Evolutionary conservation across 2,888 invertebrate genomes (phyloP), one percentile per base, ranked within the genome.

Genomic region (Tanaodytes sp.): DNA sequence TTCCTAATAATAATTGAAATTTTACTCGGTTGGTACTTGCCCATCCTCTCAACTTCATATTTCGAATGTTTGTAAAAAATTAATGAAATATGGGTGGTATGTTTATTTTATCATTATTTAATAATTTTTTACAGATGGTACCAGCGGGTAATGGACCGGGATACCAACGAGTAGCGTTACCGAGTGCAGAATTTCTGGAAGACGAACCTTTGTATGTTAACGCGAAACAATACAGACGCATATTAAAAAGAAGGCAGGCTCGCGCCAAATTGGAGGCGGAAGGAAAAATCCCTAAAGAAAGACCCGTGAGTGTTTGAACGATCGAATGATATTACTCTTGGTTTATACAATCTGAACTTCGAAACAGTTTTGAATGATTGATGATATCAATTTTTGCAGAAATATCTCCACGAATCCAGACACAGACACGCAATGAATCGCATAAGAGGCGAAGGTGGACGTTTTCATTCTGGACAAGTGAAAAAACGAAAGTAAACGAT

Each of bases 121-220:
- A 9, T 15, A 8, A 27, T 20, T 46, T 55, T 40, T 46, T 48
- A 23, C 8, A 90, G 90, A 89, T 90, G 88, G 88, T 89, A 23
- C 88, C 88, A 20, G 84, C 85, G 31, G 82, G 81, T 52, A 85
- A 87, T 74, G 86, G 86, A 6, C 85, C 86, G 1, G 87, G 87
- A 79, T 90, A 87, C 80, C 90, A 87, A 84, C 86, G 88, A 75
- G 89, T 91, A 66, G 90, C 90, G 33, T 84, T 90, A 55, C 88
- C 89, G 1, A 88, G 88, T 55, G 88, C 90, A 1, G 89, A 90
- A 79, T 88, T 90, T 37, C 86, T 92, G 0, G 97, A 97, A 82
- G 98, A 98, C 81, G 97, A 98, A 79, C 96, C 98, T 0, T 87
- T 99, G 14, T 99, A 98, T 84, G 99, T 99, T 0, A 99, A 99